Conservation (phyloP, 2,888 invertebrate genomes). For the Allacma fusca region DNA sequence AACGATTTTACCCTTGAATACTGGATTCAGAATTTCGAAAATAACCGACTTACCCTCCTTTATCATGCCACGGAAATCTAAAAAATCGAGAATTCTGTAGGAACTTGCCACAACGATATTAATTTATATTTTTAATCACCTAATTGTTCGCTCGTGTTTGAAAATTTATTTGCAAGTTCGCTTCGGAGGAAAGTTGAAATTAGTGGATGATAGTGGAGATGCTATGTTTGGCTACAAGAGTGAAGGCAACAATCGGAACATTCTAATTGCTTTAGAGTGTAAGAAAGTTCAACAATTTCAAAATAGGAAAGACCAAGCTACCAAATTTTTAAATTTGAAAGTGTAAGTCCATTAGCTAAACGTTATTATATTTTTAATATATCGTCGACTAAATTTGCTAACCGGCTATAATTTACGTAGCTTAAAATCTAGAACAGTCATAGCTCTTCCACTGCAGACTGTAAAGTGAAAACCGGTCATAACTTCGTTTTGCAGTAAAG, state of each 20-base stretch:
- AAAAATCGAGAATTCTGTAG: no score
- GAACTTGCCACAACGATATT: background rate
- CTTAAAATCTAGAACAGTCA: no score
- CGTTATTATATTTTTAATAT: no score
- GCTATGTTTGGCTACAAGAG: slow-evolving; percentile 43
- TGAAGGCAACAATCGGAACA: slow-evolving; percentile 37
- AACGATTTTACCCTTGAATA: no score
- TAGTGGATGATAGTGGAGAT: slow-evolving; percentile 40
- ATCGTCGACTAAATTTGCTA: no score
- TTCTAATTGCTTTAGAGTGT: slow-evolving; percentile 32
- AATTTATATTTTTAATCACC: slow-evolving; percentile 21
- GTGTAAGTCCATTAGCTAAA: background rate
- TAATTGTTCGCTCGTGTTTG: slow-evolving; percentile 13
- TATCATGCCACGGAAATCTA: no score
- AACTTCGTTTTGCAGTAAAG: no score
- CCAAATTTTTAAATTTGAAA: background rate
- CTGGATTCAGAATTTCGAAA: no score
- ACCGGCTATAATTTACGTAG: no score
- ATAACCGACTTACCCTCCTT: no score
- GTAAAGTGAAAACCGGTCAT: no score
- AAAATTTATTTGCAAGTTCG: slow-evolving; percentile 31
- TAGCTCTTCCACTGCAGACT: no score
- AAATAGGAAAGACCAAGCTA: background rate
- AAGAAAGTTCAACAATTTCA: background rate
- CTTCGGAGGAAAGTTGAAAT: slow-evolving; percentile 32